A percentile compares a stretch with the other conserved stretches of the same genome.
Conservation (phyloP, 1,140 invertebrate genomes). For the Coenobita brevimanus region DNA sequence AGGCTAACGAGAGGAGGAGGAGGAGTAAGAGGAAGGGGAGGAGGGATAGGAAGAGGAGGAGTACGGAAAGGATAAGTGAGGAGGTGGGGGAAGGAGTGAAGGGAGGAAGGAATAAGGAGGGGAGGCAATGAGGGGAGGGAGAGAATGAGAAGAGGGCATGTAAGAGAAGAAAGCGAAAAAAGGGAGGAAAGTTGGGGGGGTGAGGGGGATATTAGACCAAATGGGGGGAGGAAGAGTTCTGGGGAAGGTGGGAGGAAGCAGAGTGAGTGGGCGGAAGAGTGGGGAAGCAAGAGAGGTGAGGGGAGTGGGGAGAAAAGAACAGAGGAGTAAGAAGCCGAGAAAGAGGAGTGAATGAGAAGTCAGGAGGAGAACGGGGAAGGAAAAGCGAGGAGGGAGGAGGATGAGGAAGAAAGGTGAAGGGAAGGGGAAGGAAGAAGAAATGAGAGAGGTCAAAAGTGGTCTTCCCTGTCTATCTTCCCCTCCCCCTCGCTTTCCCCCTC, state of each 20-base stretch:
- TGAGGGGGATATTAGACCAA: too few species aligned
- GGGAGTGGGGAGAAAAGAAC: background rate
- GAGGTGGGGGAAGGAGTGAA: background rate
- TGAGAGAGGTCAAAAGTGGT: conserved; percentile 8
- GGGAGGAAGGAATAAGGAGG: background rate
- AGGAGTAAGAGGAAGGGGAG: too few species aligned
- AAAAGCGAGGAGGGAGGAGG: background rate
- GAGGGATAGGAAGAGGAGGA: too few species aligned
- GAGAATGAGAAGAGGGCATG: background rate
- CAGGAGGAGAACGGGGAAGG: background rate
- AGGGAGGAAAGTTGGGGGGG: too few species aligned
- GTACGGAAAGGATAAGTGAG: too few species aligned
- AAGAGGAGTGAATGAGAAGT: background rate
- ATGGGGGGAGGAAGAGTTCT: background rate
- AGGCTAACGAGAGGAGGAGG: too few species aligned
- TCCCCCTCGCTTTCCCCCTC: too few species aligned
- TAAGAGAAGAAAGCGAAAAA: too few species aligned
- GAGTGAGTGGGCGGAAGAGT: background rate
- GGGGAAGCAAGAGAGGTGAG: background rate
- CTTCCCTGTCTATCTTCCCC: too few species aligned
- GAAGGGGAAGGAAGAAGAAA: background rate
- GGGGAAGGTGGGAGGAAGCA: background rate
- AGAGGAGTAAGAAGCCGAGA: background rate
- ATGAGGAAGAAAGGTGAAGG: background rate
- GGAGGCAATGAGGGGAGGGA: background rate